Evolutionary conservation across 2,888 invertebrate species (phyloP).

Genomic region (Drosophila mimetica): DNA sequence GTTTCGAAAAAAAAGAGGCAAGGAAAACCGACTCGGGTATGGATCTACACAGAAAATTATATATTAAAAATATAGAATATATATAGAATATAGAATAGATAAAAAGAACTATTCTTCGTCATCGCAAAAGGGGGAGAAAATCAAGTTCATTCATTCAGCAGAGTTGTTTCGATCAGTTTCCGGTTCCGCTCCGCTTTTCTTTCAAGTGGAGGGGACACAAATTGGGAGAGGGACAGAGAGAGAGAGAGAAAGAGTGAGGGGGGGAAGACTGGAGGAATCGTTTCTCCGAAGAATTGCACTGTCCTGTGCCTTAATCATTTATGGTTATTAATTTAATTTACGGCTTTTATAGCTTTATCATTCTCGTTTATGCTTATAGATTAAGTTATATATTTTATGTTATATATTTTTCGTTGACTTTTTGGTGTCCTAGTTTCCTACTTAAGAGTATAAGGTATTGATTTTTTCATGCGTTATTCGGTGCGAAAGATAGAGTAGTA

Average conservation of each 20-base stretch:
- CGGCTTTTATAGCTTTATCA: no score
- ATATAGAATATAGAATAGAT: no score
- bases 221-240: not conserved
- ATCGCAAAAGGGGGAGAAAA: constrained; percentile 16
- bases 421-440: constrained; percentile 30
- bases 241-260: constrained; percentile 1
- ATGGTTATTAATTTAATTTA: constrained; percentile 41
- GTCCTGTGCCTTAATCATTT: constrained; percentile 26
- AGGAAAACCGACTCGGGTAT: constrained; percentile 10
- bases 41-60: constrained; percentile 13
- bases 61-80: constrained; percentile 8
- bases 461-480: constrained; percentile 63
- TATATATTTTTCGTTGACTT: constrained; percentile 25
- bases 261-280: constrained; percentile 18
- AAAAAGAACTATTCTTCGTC: constrained; percentile 10
- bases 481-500: constrained; percentile 4
- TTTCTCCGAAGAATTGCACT: constrained; percentile 20
- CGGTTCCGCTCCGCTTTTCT: constrained; percentile 20
- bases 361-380: constrained; percentile 33
- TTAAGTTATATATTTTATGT: constrained; percentile 39
- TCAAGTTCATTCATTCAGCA: constrained; percentile 65
- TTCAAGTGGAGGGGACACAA: not conserved
- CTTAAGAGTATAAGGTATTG: constrained; percentile 57
- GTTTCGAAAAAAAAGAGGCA: not conserved
- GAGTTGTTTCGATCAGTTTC: constrained; percentile 83